phyloP scores from a whole-genome alignment of 1,140 invertebrate genomes.

The Polyergus mexicanus region DNA sequence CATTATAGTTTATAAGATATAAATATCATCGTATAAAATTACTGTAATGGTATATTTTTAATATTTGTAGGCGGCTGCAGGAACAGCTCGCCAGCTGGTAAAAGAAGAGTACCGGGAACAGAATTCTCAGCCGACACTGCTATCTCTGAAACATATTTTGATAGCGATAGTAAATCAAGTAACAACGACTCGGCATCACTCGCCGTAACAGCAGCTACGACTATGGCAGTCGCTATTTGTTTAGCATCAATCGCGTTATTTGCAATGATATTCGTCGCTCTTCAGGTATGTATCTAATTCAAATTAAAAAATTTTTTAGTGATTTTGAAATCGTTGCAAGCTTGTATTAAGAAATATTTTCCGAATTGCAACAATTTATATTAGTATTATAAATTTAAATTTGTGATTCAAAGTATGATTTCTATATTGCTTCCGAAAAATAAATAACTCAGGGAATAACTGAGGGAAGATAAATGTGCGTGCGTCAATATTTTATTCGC shows the following conservation, averaged over 20 bases:
- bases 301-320: background rate
- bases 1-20: background rate
- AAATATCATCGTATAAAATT: conserved; percentile 10
- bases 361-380: background rate
- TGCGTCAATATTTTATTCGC: background rate
- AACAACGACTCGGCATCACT: conserved; percentile 82
- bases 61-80: conserved; percentile 88
- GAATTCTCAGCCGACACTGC: conserved; percentile 85
- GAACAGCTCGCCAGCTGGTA: conserved; percentile 91
- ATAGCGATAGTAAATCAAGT: conserved; percentile 79
- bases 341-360: no score
- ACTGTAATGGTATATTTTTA: conserved; percentile 29
- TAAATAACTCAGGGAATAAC: background rate
- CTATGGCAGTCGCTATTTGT: conserved; percentile 89
- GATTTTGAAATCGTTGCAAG: no score
- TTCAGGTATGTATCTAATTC: conserved; percentile 87
- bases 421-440: background rate
- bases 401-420: background rate
- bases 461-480: background rate
- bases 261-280: conserved; percentile 89
- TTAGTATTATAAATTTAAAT: background rate
- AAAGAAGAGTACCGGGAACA: conserved; percentile 90
- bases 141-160: conserved; percentile 77
- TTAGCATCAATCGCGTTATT: conserved; percentile 89
- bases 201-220: conserved; percentile 88